Evolutionary conservation across 2,113 vertebrate species (phyloP), one percentile per base, ranked within the genome.

Genomic region (Misgurnus mizolepis): DNA sequence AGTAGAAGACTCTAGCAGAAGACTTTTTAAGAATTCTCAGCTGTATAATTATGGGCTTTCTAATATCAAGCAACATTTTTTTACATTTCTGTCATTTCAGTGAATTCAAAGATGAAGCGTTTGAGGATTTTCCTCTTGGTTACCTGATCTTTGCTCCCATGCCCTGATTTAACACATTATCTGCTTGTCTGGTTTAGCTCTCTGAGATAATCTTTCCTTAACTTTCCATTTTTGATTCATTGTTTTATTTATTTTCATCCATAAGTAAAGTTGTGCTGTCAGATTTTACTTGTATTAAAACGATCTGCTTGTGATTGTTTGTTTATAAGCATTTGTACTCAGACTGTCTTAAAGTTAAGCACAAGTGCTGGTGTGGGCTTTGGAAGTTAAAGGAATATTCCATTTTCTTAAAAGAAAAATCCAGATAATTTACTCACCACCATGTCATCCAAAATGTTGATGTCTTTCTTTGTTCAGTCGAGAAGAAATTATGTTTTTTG

Each of bases 101-200:
- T 60, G 15, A 64, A 15, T 64, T 61, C 17, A 27, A 58, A 68
- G 60, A 81, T 68, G 15, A 69, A 58, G 17, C 53, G 67, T 80
- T 22, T 34, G 3, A 67, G 5, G 49, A 27, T 22, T 40, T 71
- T 72, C 76, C n/a, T 45, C 14, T 41, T 41, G 71, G 41, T 10
- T 45, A 67, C 4, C 34, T 75, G 39, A n/a, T 67, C n/a, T 71
- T 70, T 47, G 49, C 17, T 47, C 62, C 14, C n/a, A n/a, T 78
- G 49, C 49, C 12, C 66, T 43, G 17, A 67, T 82, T 60, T 72
- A 58, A 71, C 61, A 58, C 15, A 65, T 67, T n/a, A 78, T 18
- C 67, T 72, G 67, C 67, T 9, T 78, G 67, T 76, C 41, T 76
- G 73, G 45, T 53, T 50, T 7, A 11, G 22, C 49, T n/a, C 43